Conservation (phyloP, 2,113 vertebrate genomes). For the Megaceryle maxima region DNA sequence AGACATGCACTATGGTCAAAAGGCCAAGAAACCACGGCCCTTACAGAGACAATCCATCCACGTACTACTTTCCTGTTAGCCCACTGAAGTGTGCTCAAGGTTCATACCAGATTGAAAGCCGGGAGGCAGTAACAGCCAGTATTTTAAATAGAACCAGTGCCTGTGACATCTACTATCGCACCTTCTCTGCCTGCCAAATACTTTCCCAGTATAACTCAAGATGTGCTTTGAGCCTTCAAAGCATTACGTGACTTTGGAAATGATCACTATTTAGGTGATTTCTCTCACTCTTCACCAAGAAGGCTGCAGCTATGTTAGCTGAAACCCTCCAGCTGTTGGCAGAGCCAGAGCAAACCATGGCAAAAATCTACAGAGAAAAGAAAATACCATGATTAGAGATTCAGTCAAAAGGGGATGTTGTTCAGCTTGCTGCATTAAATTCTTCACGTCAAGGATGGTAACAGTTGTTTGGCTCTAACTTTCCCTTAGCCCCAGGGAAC, state of each 20-base stretch:
- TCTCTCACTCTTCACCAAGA: neutral
- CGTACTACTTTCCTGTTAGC: neutral
- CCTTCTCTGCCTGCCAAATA: neutral
- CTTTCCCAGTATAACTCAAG: neutral
- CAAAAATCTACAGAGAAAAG: neutral
- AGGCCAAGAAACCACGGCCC: neutral
- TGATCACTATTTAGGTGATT: neutral
- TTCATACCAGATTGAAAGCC: neutral
- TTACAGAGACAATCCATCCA: neutral
- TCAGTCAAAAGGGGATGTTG: neutral
- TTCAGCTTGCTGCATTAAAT: neutral
- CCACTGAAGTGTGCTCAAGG: neutral
- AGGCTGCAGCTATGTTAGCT: neutral
- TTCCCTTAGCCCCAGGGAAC: neutral
- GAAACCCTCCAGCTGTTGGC: neutral
- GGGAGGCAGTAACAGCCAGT: neutral
- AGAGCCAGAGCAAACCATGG: neutral
- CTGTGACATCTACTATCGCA: neutral
- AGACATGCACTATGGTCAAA: rapidly evolving
- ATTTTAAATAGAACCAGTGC: neutral
- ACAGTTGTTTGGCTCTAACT: neutral
- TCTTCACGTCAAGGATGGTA: neutral
- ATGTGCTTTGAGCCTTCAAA: neutral
- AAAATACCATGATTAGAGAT: neutral
- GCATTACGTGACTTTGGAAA: neutral